phyloP scores from a whole-genome alignment of 2,888 invertebrate genomes.

The Glyphotaelius pellucidus region DNA sequence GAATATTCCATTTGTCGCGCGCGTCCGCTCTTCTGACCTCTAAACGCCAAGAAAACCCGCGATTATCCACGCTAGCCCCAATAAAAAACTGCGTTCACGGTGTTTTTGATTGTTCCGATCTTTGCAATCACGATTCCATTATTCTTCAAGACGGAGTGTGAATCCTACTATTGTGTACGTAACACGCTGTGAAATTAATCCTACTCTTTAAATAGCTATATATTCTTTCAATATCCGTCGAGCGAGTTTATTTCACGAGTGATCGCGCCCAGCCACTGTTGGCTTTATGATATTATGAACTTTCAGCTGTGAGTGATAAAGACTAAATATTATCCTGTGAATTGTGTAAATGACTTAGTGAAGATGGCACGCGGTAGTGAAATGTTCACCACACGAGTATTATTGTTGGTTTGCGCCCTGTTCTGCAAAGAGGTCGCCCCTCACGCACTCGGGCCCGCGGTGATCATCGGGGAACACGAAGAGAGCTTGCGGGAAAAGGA shows the following conservation, averaged over 20 bases:
- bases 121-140: slow-evolving; percentile 66
- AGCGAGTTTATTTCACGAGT: slow-evolving; percentile 60
- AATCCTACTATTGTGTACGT: slow-evolving; percentile 77
- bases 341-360: slow-evolving; percentile 30
- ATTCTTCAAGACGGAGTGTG: slow-evolving; percentile 71
- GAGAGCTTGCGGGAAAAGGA: slow-evolving; percentile 69
- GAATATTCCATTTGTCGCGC: slow-evolving; percentile 38
- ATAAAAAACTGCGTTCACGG: slow-evolving; percentile 54
- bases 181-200: slow-evolving; percentile 75
- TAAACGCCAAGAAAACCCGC: slow-evolving; percentile 58
- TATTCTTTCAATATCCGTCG: slow-evolving; percentile 40
- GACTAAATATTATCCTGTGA: background rate
- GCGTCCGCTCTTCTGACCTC: slow-evolving; percentile 60
- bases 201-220: slow-evolving; percentile 69
- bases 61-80: slow-evolving; percentile 62
- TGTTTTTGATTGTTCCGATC: slow-evolving; percentile 59
- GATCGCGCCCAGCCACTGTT: slow-evolving; percentile 46
- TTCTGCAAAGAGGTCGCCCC: slow-evolving; percentile 57
- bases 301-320: slow-evolving; percentile 25
- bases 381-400: slow-evolving; percentile 27
- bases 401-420: slow-evolving; percentile 52
- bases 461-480: slow-evolving; percentile 74
- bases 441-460: background rate
- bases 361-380: slow-evolving; percentile 54
- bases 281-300: background rate